phyloP scores from a whole-genome alignment of 2,888 invertebrate species.

The Trissoscelio sp. region DNA sequence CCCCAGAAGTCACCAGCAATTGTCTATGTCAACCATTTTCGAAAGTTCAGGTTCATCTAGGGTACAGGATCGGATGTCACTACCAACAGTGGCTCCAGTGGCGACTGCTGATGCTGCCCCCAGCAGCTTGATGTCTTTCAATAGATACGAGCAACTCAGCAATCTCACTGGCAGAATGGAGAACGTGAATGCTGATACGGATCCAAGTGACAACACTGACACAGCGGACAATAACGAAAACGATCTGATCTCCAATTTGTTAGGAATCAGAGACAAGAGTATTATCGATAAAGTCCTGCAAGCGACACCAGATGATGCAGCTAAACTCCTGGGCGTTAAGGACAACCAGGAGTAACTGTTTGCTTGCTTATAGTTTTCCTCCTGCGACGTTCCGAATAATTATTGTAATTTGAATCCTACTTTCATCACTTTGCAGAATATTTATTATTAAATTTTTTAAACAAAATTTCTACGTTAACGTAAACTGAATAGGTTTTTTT shows the following conservation, averaged over 20 bases:
- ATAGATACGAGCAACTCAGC: conserved; percentile 79
- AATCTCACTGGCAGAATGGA: conserved; percentile 77
- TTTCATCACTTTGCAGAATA: too few relatives aligned
- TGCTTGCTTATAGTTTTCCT: too few relatives aligned
- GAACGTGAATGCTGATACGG: conserved; percentile 84
- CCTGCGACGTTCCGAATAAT: too few relatives aligned
- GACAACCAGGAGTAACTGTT: conserved; percentile 85
- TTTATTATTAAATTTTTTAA: too few relatives aligned
- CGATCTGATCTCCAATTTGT: conserved; percentile 94
- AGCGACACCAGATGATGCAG: conserved; percentile 93
- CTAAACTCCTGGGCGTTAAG: conserved; percentile 93
- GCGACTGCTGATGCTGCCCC: conserved; percentile 81
- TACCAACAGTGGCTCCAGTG: conserved; percentile 78
- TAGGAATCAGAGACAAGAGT: conserved; percentile 94
- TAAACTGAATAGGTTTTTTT: too few relatives aligned
- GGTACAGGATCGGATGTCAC: conserved; percentile 76
- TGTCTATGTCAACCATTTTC: conserved; percentile 62
- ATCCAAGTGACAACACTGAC: conserved; percentile 74
- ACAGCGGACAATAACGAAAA: conserved; percentile 85
- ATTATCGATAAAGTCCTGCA: conserved; percentile 93
- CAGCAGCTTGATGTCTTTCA: conserved; percentile 76
- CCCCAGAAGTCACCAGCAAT: conserved; percentile 77
- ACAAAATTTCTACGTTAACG: too few relatives aligned
- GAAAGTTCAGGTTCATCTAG: conserved; percentile 72
- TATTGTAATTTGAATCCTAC: too few relatives aligned